phyloP scores from a whole-genome alignment of 2,113 vertebrate species.

The Notiomystis cincta region DNA sequence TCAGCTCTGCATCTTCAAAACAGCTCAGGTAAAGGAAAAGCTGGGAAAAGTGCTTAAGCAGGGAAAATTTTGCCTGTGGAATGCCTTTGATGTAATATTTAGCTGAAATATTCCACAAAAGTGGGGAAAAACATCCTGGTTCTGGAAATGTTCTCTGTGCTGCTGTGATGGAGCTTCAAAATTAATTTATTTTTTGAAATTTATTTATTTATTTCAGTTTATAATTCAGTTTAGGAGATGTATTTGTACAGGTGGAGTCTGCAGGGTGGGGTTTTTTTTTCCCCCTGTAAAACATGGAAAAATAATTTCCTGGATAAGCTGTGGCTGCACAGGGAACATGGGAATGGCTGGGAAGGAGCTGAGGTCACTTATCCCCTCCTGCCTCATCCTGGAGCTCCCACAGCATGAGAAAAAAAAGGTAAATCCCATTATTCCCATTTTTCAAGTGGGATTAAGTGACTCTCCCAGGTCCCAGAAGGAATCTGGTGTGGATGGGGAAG shows the following conservation, averaged over 20 bases:
- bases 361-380: not conserved
- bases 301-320: not conserved
- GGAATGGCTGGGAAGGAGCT: not conserved
- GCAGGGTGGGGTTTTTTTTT: too few relatives aligned
- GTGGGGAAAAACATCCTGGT: not conserved
- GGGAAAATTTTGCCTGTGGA: not conserved
- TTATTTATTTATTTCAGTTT: not conserved
- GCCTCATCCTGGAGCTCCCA: not conserved
- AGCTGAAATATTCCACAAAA: not conserved
- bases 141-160: not conserved
- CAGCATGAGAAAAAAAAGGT: accelerated
- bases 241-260: not conserved
- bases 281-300: accelerated
- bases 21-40: not conserved
- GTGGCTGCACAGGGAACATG: not conserved
- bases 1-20: not conserved
- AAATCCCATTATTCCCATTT: not conserved
- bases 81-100: not conserved
- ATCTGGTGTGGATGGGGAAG: not conserved
- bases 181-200: not conserved
- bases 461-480: not conserved
- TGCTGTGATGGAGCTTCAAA: not conserved
- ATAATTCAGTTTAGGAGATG: not conserved
- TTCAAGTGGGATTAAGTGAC: not conserved
- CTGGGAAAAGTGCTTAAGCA: not conserved